phyloP scores from a whole-genome alignment of 2,888 invertebrate species.

The Dione vanillae region DNA sequence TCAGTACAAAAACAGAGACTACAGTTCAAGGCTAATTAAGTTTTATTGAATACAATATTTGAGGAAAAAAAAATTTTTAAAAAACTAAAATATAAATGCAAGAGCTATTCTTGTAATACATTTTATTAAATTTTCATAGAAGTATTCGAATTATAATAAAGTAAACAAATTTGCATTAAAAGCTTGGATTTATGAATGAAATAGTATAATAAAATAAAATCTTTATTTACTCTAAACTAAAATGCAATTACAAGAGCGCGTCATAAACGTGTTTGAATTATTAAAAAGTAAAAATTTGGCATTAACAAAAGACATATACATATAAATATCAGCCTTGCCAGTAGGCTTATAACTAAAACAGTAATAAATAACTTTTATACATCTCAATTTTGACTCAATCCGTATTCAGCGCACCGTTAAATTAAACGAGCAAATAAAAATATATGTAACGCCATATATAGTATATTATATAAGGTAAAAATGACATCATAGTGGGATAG shows the following conservation, averaged over 20 bases:
- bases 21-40: conserved; percentile 51
- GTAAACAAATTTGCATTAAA: not conserved
- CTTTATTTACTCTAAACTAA: no score
- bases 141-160: no score
- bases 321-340: no score
- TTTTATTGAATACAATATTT: conserved; percentile 51
- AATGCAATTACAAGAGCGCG: no score
- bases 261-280: no score
- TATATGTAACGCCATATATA: not conserved
- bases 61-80: conserved; percentile 45
- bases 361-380: conserved; percentile 17
- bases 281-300: no score
- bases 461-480: not conserved
- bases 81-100: not conserved
- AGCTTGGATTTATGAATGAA: conserved; percentile 12
- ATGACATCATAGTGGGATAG: no score
- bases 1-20: conserved; percentile 40
- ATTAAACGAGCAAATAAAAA: conserved; percentile 13
- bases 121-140: no score
- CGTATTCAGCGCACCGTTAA: conserved; percentile 18
- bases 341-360: no score
- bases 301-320: no score
- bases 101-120: not conserved
- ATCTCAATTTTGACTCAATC: conserved; percentile 20
- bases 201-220: no score